Evolutionary conservation across 2,113 vertebrate genomes (phyloP), one percentile per base, ranked within the genome.

Genomic region (Bujurquina vittata): DNA sequence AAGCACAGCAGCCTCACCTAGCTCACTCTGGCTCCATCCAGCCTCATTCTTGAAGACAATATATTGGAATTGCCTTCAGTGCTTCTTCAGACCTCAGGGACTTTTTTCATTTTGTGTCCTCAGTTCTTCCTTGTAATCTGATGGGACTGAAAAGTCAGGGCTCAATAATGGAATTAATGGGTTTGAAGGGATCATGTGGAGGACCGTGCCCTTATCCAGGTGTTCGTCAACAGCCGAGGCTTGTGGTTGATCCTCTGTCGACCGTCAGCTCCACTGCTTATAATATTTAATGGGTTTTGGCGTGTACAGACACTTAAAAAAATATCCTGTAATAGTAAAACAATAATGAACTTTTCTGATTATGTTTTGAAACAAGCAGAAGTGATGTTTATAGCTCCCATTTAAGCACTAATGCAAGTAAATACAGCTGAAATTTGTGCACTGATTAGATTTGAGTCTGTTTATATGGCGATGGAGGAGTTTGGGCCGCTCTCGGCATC

Each of bases 161-260:
- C 88, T 91, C 87, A 91, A 78, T 93, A 91, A 93, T 94, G 87
- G 81, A 93, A 93, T 91, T 88, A 94, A 91, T 87, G 80, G 85
- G 10, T 92, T 89, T 90, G 81, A 85, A 69, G 78, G 81, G 77
- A 20, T 80, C 79, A 59, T 76, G 52, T 62, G 62, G 52, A 80
- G 63, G 26, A 69, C 18, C 11, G 20, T 77, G 81, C 80, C 60
- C 76, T 85, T 33, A 35, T 79, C 75, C 56, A 56, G 60, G 77
- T 84, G 23, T 79, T 88, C 56, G 72, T 84, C 62, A 89, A 84
- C 65, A 75, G 60, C 79, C 26, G 33, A 23, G 75, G 33, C 62
- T 29, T 17, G n/a, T 61, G 8, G 74, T 73, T 83, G 65, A 74
- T 82, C 10, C 75, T 72, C 62, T 35, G 17, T 82, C 65, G 18